Base-by-base conservation (phyloP, 2,797 vertebrate species). In the Decapterus maruadsi region DNA sequence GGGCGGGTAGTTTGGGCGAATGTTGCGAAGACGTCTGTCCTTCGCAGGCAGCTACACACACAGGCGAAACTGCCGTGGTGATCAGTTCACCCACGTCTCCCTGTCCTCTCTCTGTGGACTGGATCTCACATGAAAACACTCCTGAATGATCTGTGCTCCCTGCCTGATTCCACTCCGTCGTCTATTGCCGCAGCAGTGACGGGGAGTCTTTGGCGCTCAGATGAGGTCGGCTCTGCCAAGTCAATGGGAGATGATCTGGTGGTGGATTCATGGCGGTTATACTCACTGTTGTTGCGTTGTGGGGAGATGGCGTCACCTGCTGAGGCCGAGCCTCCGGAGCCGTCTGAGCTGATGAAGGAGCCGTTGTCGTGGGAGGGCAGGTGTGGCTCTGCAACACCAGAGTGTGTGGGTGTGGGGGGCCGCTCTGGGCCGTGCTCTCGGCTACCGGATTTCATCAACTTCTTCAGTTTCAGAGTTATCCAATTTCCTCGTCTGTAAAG, bases 391-490 rank as follows among this genome's bases (percentile, higher is more conserved):
- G 95, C 91, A 77, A 94, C 92, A 26, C 95, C 96, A 0, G 95
- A 95, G 68, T 95, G 95, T 1, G 96, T 94, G n/a, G 96, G 96
- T 0, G 96, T 95, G 56, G 95, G 90, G 0, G 96, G 59, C 54
- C 51, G 53, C 43, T 91, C 90, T 0, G 67, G 64, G 4, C 65
- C 90, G 0, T 97, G 96, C 67, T 99, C 98, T 0, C 97, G 95
- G 86, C 96, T 97, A 74, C 95, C 96, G 42, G 98, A 97, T 88
- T 97, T 99, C 80, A 99, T 99, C 88, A 99, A 86, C 90, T 99
- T 99, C 91, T 95, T 98, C 95, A 99, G 97, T 93, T 99, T 99
- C 82, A 98, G 91, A 16, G 98, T 95, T 91, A 99, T 98, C 98
- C 98, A 99, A 94, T 98, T 99, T 29, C 97, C 97, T 80, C 97